Percentiles rank a stretch among this genome's conserved stretches.
Evolutionary conservation across 2,797 vertebrate genomes (phyloP).

Genomic region (Avahi laniger): DNA sequence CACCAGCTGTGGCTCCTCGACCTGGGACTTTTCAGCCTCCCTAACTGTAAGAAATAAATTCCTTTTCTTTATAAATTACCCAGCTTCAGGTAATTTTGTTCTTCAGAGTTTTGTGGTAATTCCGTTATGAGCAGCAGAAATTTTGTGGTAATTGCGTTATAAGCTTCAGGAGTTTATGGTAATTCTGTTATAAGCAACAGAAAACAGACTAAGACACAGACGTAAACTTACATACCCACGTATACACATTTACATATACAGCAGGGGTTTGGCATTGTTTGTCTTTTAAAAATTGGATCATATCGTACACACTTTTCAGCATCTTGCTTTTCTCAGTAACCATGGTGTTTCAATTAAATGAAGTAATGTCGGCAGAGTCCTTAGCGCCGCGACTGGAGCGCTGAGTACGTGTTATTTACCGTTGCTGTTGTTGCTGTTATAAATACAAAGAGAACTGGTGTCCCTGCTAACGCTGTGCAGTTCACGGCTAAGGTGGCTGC

Average conservation of each 20-base stretch:
- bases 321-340: constrained; percentile 55
- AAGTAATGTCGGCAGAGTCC: constrained; percentile 54
- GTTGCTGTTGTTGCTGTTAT: not conserved
- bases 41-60: not conserved
- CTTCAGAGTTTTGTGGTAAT: not conserved
- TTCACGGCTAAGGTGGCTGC: not conserved
- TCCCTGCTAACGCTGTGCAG: not conserved
- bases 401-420: constrained; percentile 46
- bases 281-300: constrained; percentile 48
- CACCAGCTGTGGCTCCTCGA: not conserved
- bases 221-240: not conserved
- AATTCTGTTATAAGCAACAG: not conserved
- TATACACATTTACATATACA: constrained; percentile 31
- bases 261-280: constrained; percentile 1
- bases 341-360: constrained; percentile 58
- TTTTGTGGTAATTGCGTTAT: not conserved
- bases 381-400: not conserved
- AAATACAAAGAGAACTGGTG: not conserved
- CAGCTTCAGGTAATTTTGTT: not conserved
- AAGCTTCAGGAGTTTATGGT: not conserved
- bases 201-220: not conserved
- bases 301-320: constrained; percentile 5
- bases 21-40: not conserved
- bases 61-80: not conserved
- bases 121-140: not conserved